These are phyloP conservation scores for Formica selysi DNA, from an alignment of 1,140 invertebrate species.

Conservation along the genomic window DNA sequence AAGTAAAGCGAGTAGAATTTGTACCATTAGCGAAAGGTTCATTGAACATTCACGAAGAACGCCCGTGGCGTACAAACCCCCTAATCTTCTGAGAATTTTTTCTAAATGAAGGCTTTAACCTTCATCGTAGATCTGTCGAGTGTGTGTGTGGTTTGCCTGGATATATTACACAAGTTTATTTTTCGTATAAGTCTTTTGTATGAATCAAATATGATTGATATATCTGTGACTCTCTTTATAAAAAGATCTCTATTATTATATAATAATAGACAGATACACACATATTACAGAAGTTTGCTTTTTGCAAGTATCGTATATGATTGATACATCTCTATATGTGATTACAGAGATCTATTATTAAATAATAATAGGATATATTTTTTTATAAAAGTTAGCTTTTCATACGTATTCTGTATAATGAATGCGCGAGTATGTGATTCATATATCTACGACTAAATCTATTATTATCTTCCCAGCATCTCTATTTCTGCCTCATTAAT, in stretches of 20 bases:
- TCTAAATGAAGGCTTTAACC: conserved; percentile 6
- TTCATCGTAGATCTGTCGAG: not conserved
- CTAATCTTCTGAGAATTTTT: not conserved
- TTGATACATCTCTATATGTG: not conserved
- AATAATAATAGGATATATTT: not conserved
- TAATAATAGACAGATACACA: too few relatives aligned
- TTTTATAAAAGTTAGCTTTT: not conserved
- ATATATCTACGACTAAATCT: not conserved
- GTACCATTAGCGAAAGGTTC: conserved; percentile 12
- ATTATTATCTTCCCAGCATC: not conserved
- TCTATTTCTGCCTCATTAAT: not conserved
- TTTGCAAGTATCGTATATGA: too few relatives aligned
- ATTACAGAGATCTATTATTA: not conserved
- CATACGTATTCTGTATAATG: not conserved
- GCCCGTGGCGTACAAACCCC: not conserved
- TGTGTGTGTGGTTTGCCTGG: not conserved
- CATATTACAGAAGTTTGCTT: not conserved
- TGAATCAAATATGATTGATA: not conserved
- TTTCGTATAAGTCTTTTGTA: not conserved
- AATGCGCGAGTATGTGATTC: too few relatives aligned
- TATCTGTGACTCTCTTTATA: not conserved
- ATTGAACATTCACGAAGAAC: not conserved
- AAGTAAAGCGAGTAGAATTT: conserved; percentile 29
- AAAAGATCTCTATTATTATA: not conserved
- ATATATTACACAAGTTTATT: not conserved